Conservation (phyloP, 1,140 invertebrate species). For the Drosophila jambulina region DNA sequence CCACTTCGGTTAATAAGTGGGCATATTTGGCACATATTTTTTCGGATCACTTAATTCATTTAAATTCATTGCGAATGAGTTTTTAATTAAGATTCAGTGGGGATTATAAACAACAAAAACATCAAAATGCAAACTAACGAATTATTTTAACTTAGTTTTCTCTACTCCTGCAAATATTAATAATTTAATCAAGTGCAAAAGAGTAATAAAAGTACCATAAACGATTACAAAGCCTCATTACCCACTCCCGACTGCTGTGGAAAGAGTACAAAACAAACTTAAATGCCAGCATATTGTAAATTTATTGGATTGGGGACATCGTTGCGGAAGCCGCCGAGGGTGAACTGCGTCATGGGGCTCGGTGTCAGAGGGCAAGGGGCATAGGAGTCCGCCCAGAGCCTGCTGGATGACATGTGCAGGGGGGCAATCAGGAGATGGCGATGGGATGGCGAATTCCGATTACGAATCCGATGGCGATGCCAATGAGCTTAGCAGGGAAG, state of each 20-base stretch:
- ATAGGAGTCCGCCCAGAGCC: conserved; percentile 15
- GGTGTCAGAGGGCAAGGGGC: conserved; percentile 12
- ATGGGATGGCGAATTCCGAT: conserved; percentile 38
- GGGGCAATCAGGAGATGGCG: conserved; percentile 43
- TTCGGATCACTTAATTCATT: conserved; percentile 5
- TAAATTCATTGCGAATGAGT: conserved; percentile 2
- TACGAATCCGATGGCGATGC: conserved; percentile 26
- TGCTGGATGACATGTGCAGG: conserved; percentile 40
- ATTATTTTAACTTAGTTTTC: not conserved
- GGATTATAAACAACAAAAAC: not conserved
- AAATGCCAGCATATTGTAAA: conserved; percentile 65
- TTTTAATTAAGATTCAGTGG: conserved; percentile 3
- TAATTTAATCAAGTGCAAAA: not conserved
- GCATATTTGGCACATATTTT: conserved; percentile 14
- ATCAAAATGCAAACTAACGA: not conserved
- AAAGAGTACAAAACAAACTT: conserved; percentile 54
- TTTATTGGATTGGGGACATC: conserved; percentile 51
- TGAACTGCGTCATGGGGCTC: conserved; percentile 6
- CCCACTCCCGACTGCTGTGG: not conserved
- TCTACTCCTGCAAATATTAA: not conserved
- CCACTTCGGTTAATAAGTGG: conserved; percentile 1
- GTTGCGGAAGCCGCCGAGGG: conserved; percentile 11
- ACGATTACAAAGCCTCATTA: not conserved
- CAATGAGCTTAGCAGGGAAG: conserved; percentile 44
- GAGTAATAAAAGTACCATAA: not conserved